phyloP scores from a whole-genome alignment of 2,888 invertebrate genomes.

The Hofmannophila pseudospretella region DNA sequence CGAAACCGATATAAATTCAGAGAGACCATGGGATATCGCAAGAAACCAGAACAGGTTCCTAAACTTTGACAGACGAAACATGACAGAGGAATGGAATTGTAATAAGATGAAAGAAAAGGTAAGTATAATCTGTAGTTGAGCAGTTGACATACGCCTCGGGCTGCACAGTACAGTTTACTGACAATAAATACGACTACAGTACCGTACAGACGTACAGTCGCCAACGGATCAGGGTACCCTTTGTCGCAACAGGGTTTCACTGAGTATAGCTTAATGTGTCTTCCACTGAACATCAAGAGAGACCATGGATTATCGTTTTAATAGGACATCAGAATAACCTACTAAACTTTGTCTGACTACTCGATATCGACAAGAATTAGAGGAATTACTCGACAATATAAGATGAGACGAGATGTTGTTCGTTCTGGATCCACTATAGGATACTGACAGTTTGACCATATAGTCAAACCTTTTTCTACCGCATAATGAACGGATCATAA shows the following conservation, averaged over 20 bases:
- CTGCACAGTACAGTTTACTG: slow-evolving; percentile 35
- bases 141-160: slow-evolving; percentile 67
- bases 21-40: background rate
- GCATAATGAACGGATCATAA: no score
- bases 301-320: background rate
- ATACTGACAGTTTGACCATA: no score
- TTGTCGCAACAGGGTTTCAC: no score
- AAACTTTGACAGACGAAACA: background rate
- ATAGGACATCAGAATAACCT: background rate
- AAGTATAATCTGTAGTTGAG: slow-evolving; percentile 60
- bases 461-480: no score
- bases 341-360: background rate
- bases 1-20: slow-evolving; percentile 4
- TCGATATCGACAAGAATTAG: background rate
- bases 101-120: slow-evolving; percentile 11
- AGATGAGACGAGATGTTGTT: no score
- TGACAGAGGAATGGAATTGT: slow-evolving; percentile 64
- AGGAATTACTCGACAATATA: background rate
- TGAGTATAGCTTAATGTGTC: no score
- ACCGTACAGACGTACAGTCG: no score
- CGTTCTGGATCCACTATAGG: no score
- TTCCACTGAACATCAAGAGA: background rate
- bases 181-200: slow-evolving; percentile 33
- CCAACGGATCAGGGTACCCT: no score
- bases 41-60: background rate